phyloP scores from a whole-genome alignment of 1,140 invertebrate genomes.

The Drosophila auraria region DNA sequence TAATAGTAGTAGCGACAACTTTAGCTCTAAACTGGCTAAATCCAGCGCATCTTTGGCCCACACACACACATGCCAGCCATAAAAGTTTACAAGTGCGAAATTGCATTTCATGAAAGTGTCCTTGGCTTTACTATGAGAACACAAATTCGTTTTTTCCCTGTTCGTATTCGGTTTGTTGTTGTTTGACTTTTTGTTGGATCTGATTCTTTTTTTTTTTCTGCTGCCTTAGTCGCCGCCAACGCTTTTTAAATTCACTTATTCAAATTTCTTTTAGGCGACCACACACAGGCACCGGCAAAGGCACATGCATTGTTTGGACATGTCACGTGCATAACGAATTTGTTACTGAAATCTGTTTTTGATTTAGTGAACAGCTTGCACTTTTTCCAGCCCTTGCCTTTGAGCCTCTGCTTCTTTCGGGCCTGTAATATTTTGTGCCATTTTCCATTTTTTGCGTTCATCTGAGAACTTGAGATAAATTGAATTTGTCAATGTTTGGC shows the following conservation, averaged over 20 bases:
- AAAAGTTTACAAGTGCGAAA: conserved; percentile 83
- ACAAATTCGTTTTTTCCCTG: conserved; percentile 22
- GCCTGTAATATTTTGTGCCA: background rate
- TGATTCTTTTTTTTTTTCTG: conserved; percentile 13
- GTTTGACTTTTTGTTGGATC: conserved; percentile 45
- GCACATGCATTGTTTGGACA: conserved; percentile 67
- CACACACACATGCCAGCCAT: conserved; percentile 62
- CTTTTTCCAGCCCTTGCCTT: conserved; percentile 46
- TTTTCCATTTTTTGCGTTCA: conserved; percentile 36
- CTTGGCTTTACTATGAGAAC: conserved; percentile 74
- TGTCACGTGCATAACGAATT: conserved; percentile 82
- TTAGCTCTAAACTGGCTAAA: conserved; percentile 30
- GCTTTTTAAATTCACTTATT: conserved; percentile 84
- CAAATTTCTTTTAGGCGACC: conserved; percentile 76
- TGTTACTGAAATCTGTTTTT: conserved; percentile 83
- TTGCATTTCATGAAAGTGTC: conserved; percentile 83
- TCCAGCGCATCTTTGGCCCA: conserved; percentile 16
- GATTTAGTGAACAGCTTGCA: conserved; percentile 82
- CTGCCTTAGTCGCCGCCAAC: conserved; percentile 56
- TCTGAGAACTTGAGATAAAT: conserved; percentile 71
- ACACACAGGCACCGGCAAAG: conserved; percentile 18
- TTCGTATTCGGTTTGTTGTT: conserved; percentile 25
- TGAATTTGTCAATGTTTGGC: conserved; percentile 62
- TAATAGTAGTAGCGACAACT: background rate
- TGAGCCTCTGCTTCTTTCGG: conserved; percentile 7